Conservation (phyloP, 2,113 vertebrate species). For the Neolamprologus devosi region DNA sequence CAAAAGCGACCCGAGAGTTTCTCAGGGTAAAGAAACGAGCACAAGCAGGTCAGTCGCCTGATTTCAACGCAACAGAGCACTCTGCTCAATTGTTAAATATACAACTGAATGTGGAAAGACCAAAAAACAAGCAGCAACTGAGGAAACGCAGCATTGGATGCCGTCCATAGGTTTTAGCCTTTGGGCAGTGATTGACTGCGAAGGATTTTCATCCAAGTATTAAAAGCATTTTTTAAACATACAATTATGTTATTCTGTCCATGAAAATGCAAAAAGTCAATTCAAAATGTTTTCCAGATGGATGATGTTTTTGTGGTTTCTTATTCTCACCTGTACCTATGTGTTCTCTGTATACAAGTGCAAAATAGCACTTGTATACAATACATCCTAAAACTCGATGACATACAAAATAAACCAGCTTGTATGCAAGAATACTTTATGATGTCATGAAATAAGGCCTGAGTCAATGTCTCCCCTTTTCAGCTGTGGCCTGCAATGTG, state of each 20-base stretch:
- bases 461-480: conserved; percentile 26
- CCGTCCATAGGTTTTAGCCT: background rate
- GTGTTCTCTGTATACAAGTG: background rate
- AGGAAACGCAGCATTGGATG: background rate
- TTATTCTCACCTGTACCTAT: background rate
- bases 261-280: background rate
- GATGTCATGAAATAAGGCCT: background rate
- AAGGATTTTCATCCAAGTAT: background rate
- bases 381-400: background rate
- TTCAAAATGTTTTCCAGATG: background rate
- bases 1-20: background rate
- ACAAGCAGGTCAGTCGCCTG: background rate
- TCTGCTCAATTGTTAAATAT: background rate
- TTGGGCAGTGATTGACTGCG: background rate
- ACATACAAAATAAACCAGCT: background rate
- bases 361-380: background rate
- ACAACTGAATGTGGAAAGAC: background rate
- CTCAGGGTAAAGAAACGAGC: background rate
- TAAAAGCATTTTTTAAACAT: background rate
- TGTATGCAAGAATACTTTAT: background rate
- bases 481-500: background rate
- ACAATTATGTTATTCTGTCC: background rate
- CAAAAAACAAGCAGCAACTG: background rate
- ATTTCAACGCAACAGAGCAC: background rate
- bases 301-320: background rate